Base-by-base conservation (phyloP, 2,797 vertebrate species). In the Gobionotothen gibberifrons region DNA sequence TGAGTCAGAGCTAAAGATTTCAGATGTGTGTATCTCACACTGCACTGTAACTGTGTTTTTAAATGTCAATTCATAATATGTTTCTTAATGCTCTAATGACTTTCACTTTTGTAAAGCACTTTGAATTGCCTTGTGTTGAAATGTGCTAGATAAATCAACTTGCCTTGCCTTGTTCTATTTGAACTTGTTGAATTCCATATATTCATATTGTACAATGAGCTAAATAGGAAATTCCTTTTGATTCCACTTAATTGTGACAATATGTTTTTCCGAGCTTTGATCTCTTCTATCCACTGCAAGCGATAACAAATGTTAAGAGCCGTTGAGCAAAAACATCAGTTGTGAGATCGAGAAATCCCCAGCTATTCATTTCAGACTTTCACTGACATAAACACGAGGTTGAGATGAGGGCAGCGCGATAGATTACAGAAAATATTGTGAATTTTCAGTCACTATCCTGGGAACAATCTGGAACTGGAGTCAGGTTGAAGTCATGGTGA, bases 331-430 rank as follows among this genome's bases (percentile, higher is more conserved):
- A 89, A 91, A 86, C 85, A 89, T 55, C 22, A 42, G 67, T 61
- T 39, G 32, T 65, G n/a, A 79, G 58, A 70, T 1, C 19, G 56
- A 85, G 78, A 93, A 95, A 90, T 90, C 92, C 94, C 94, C 92
- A 78, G 71, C 79, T 66, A 93, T 92, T 95, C 93, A 93, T 94
- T 55, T 94, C 88, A 90, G 78, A 90, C 91, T 92, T 86, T 88
- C 88, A 88, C 84, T 91, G 67, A 88, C 81, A 89, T 32, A 82
- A 76, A 86, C 75, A 81, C 9, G 42, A 85, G 82, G 74, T 78
- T 84, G 87, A 66, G 76, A 69, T 78, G 76, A 89, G 78, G 81
- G 69, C 85, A 87, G 74, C 26, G 42, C 42, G 13, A 81, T 81
- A 84, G 90, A 91, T 86, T 86, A 92, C 85, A 91, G 78, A 87